Percentiles rank a stretch among this genome's conserved stretches.
phyloP scores from a whole-genome alignment of 2,113 vertebrate genomes.

The Phalacrocorax pelagicus region DNA sequence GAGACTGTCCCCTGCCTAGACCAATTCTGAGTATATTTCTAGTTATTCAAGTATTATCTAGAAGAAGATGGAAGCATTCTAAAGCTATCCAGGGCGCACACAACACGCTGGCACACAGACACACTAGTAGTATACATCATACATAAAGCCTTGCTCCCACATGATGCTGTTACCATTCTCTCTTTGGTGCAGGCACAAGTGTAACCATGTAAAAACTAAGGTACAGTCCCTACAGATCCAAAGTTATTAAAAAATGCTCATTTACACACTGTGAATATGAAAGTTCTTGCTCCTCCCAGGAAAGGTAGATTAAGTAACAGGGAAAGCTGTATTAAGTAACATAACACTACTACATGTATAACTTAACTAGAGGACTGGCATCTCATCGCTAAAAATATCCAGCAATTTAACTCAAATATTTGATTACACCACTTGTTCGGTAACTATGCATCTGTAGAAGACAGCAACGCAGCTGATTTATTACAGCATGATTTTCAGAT shows the following conservation, averaged over 20 bases:
- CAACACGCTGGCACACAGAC: not conserved
- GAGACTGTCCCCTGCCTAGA: not conserved
- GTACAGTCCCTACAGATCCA: not conserved
- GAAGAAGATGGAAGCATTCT: not conserved
- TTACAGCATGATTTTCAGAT: not conserved
- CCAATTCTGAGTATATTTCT: not conserved
- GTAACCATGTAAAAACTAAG: not conserved
- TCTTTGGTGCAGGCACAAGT: not conserved
- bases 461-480: not conserved
- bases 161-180: not conserved
- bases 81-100: not conserved
- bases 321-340: not conserved
- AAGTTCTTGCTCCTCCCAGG: not conserved
- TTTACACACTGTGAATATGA: not conserved
- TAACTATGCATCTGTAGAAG: not conserved
- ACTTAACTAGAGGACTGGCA: not conserved
- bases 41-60: not conserved
- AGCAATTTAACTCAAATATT: not conserved
- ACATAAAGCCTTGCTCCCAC: not conserved
- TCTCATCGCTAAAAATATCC: not conserved
- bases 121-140: not conserved
- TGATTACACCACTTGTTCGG: not conserved
- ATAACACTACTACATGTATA: not conserved
- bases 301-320: not conserved
- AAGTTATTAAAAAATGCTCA: not conserved